Evolutionary conservation across 2,888 invertebrate genomes (phyloP), one percentile per base, ranked within the genome.

Genomic region (Epirrhoe tristata): DNA sequence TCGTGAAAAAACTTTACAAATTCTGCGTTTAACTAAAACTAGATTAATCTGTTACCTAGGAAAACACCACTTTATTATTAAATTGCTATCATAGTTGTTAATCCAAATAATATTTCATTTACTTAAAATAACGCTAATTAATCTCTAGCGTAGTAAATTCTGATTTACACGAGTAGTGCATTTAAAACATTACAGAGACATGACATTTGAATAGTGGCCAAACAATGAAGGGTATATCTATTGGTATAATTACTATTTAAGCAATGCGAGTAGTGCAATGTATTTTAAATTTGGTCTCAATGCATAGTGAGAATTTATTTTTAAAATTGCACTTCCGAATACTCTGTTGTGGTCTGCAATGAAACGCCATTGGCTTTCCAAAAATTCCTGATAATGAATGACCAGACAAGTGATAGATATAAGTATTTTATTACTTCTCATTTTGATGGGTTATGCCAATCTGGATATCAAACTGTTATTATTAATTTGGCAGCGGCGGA

Each of bases 401-500:
- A 52, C 34, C 57, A 52, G n/a, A 7, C 57, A 16, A 57, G 56
- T 58, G 36, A 52, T 50, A 54, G 32, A n/a, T 66, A 36, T 34
- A 10, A 12, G 7, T 59, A 31, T 34, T 54, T 63, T 59, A 54
- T 66, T 63, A 52, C 32, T 57, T 57, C 34, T 48, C 58, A 60
- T 66, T 58, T 60, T 64, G 53, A 61, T 64, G 36, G 34, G 24
- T 10, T 58, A 58, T 68, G 66, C 70, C 70, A 69, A 69, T 70
- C 66, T 67, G 63, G 69, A 73, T 69, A 69, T 71, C 46, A 69
- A 64, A 57, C 57, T 57, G 64, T 58, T 55, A 69, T 72, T 70
- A 74, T 75, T 71, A 79, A 82, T 82, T 78, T 84, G 84, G 81
- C 88, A 85, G 78, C 79, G 77, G 80, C 66, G 69, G 77, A 81